Evolutionary conservation across 1,140 invertebrate genomes (phyloP).

Genomic region (Listronotus bonariensis): DNA sequence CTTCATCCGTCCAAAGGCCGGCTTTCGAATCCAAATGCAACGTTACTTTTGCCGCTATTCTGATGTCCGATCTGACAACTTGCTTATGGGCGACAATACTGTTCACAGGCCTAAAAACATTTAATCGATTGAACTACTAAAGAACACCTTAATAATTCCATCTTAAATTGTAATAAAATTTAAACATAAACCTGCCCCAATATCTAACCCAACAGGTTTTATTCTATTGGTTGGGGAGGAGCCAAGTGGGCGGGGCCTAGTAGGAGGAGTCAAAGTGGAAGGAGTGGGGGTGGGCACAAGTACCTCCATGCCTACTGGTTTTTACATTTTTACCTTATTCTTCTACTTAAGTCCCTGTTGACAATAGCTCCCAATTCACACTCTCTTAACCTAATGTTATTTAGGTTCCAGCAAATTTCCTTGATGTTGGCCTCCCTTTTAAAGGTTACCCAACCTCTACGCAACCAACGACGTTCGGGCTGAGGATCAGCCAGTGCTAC

Average conservation of each 20-base stretch:
- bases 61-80: constrained; percentile 90
- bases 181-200: no score
- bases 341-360: constrained; percentile 74
- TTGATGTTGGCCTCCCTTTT: constrained; percentile 97
- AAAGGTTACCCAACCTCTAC: constrained; percentile 98
- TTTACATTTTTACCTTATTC: constrained; percentile 19
- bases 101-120: constrained; percentile 82
- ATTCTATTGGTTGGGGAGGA: no score
- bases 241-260: no score
- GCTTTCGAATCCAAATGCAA: constrained; percentile 88
- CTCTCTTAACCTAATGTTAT: constrained; percentile 91
- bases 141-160: no score
- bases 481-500: constrained; percentile 96
- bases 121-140: no score
- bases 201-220: no score
- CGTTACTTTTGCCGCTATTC: constrained; percentile 92
- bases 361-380: constrained; percentile 93
- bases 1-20: constrained; percentile 74
- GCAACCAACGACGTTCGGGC: constrained; percentile 91
- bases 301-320: no score
- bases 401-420: constrained; percentile 99
- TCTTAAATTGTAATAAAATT: no score
- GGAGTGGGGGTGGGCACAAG: no score
- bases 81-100: constrained; percentile 91
- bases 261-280: no score